phyloP scores from a whole-genome alignment of 1,140 invertebrate species.

The Aphelenchoides avenae region DNA sequence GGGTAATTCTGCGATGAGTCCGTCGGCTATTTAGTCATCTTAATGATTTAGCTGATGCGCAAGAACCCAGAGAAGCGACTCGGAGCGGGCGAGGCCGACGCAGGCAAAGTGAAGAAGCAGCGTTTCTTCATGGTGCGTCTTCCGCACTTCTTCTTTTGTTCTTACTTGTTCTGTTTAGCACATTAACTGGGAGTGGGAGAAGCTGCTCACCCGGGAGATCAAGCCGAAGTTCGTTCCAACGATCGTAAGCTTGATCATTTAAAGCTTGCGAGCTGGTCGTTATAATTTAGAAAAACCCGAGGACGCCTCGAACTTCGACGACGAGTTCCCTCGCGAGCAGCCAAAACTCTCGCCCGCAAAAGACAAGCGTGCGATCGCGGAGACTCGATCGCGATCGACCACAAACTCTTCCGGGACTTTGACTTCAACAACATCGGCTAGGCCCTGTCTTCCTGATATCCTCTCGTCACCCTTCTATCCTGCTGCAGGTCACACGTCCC shows the following conservation, averaged over 20 bases:
- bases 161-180: constrained; percentile 66
- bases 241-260: no score
- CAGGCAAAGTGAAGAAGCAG: constrained; percentile 98
- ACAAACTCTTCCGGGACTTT: no score
- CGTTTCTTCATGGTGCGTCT: constrained; percentile 75
- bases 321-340: constrained; percentile 95
- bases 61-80: constrained; percentile 94
- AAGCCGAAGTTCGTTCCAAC: constrained; percentile 96
- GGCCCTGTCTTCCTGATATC: no score
- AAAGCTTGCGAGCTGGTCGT: no score
- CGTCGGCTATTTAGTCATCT: no score
- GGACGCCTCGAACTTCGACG: constrained; percentile 99
- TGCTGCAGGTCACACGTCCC: no score
- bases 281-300: no score
- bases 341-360: no score
- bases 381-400: no score
- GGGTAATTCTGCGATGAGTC: constrained; percentile 76
- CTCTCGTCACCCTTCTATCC: no score
- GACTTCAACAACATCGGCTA: no score
- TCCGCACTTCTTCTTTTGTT: neutral
- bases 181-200: constrained; percentile 78
- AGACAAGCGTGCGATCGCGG: no score
- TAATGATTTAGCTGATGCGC: constrained; percentile 79
- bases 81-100: constrained; percentile 93
- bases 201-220: constrained; percentile 67